Percentiles rank a stretch among this genome's conserved stretches.
Conservation (phyloP, 2,113 vertebrate genomes). For the Takifugu flavidus region DNA sequence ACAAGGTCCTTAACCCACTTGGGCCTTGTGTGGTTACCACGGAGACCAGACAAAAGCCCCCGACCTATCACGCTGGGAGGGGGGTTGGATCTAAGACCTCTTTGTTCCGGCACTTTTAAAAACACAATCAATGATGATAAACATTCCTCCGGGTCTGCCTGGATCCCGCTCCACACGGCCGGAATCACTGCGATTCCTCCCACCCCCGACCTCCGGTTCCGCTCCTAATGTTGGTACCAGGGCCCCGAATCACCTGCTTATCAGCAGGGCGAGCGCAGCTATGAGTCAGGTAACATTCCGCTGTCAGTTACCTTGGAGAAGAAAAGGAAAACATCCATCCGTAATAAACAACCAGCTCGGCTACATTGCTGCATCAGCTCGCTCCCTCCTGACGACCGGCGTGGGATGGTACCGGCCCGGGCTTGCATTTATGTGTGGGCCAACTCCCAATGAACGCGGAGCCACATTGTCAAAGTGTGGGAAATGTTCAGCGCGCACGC, state of each 20-base stretch:
- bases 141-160: conserved; percentile 8
- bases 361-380: background rate
- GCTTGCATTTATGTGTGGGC: conserved; percentile 22
- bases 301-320: conserved; percentile 7
- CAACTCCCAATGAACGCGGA: background rate
- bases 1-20: too few relatives aligned
- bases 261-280: conserved; percentile 16
- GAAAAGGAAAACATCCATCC: background rate
- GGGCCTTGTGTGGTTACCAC: too few relatives aligned
- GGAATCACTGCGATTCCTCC: background rate
- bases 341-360: background rate
- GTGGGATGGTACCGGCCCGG: conserved; percentile 21
- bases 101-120: too few relatives aligned
- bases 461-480: background rate
- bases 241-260: conserved; percentile 33
- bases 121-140: too few relatives aligned
- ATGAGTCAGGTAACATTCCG: conserved; percentile 45
- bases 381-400: background rate
- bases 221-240: background rate
- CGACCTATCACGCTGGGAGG: conserved; percentile 1
- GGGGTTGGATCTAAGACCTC: background rate
- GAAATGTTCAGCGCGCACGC: background rate
- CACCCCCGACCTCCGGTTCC: background rate
- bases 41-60: background rate
- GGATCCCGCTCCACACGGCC: conserved; percentile 24